Evolutionary conservation across 1,140 invertebrate genomes (phyloP), one percentile per base, ranked within the genome.

Genomic region (Aporrectodea caliginosa): DNA sequence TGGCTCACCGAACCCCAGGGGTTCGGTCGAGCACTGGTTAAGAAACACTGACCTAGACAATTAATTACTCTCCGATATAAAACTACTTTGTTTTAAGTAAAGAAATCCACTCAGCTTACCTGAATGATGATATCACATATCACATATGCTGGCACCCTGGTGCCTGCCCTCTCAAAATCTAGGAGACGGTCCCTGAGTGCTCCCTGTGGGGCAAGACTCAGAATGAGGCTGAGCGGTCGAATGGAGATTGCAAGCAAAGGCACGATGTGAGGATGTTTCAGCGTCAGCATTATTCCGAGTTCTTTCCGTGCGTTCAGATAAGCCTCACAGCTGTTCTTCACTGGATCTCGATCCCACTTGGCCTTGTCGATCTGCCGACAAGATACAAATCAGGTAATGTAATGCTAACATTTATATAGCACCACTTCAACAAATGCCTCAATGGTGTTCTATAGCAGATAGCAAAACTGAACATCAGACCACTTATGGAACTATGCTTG

Each of bases 301-400:
- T 99, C 97, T 27, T 98, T 96, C 35, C 97, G 90, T 1, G 96
- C 95, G 93, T 97, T 88, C 93, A 96, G 82, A 89, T 99, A 99
- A 0, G 97, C 95, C 86, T 96, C 94, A 85, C 95, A 97, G 58
- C 72, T 73, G 32, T 79, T 34, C 70, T 79, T 70, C 43, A 79
- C 30, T 0, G 80, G 81, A 16, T 77, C 16, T 30, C 78, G 31
- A 29, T 81, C 68, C 34, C 69, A 94, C 92, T 35, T 90, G 91
- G 31, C 92, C 92, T 86, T 92, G 92, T 34, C 90, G 91, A 82
- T 91, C 90, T 31, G 90, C 92, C 81, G 89, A 33, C 68, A 58
- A 79, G 43, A 69, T 79, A 34, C 6, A 78, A 30, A 1, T 35
- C 27, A 12, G 31, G 32, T 0, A n/a, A n/a, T n/a, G n/a, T n/a